A percentile compares a stretch with the other conserved stretches of the same genome.
phyloP scores from a whole-genome alignment of 2,797 vertebrate species.

The Cyprinella venusta region DNA sequence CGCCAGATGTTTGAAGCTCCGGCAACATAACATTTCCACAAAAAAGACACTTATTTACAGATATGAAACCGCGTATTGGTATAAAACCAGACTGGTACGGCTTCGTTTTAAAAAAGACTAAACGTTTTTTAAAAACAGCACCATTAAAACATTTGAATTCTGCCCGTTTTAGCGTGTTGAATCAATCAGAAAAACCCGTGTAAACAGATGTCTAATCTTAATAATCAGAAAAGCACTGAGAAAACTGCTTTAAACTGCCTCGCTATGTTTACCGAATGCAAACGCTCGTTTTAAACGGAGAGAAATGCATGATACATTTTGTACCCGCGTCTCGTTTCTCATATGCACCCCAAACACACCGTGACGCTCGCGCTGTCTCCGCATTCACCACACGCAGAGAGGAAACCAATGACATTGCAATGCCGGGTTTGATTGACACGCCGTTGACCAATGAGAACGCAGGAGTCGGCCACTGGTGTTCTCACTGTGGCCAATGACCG shows the following conservation, averaged over 20 bases:
- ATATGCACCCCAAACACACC: background rate
- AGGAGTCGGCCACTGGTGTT: background rate
- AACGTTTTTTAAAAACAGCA: background rate
- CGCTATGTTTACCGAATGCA: background rate
- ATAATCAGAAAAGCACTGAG: background rate
- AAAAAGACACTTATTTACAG: background rate
- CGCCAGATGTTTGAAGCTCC: constrained; percentile 32
- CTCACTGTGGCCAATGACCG: background rate
- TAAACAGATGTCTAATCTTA: constrained; percentile 2
- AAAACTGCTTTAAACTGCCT: background rate
- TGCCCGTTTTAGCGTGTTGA: background rate
- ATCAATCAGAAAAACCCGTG: background rate
- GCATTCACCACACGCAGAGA: constrained; percentile 2
- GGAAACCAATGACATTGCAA: background rate
- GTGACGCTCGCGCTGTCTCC: constrained; percentile 26
- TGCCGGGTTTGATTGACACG: constrained; percentile 4
- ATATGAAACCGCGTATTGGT: background rate
- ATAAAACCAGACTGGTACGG: background rate
- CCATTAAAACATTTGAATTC: background rate
- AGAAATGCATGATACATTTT: constrained; percentile 8
- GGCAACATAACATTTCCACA: background rate
- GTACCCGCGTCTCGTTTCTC: constrained; percentile 17
- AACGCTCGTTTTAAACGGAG: background rate
- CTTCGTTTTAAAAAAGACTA: background rate
- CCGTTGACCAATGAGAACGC: constrained; percentile 1